These are phyloP conservation scores for Ptychodera flava DNA, from an alignment of 35 echinoderm and acorn worm genomes.

Conservation along the genomic window DNA sequence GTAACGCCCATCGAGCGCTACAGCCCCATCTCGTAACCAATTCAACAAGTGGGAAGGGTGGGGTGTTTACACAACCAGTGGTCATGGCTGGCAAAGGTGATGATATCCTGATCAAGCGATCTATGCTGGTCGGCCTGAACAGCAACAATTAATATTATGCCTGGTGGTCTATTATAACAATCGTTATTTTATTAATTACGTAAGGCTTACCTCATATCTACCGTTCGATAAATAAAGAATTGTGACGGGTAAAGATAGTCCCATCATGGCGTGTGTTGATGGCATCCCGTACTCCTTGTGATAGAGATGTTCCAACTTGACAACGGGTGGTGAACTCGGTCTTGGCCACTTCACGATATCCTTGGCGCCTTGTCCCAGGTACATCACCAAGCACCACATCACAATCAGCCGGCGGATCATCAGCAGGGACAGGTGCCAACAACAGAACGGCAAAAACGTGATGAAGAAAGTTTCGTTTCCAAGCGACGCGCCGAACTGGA, in stretches of 20 bases:
- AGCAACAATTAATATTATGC: too few relatives aligned
- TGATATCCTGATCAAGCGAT: too few relatives aligned
- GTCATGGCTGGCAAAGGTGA: too few relatives aligned
- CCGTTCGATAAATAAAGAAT: conserved; percentile 55
- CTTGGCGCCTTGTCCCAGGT: conserved; percentile 83
- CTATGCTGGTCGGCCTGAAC: too few relatives aligned
- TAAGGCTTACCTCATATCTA: conserved; percentile 54
- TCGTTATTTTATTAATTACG: too few relatives aligned
- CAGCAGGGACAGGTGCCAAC: conserved; percentile 60
- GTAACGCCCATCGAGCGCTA: too few relatives aligned
- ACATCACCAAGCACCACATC: conserved; percentile 81
- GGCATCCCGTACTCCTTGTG: conserved; percentile 95
- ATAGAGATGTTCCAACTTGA: conserved; percentile 74
- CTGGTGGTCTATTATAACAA: too few relatives aligned
- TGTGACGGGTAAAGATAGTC: conserved; percentile 77
- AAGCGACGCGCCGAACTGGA: conserved; percentile 59
- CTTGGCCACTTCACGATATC: conserved; percentile 91
- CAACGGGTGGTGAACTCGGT: conserved; percentile 71
- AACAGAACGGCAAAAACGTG: conserved; percentile 69
- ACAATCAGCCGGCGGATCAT: conserved; percentile 58
- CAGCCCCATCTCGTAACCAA: too few relatives aligned
- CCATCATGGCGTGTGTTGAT: conserved; percentile 98
- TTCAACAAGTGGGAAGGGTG: too few relatives aligned
- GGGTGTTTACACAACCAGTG: too few relatives aligned
- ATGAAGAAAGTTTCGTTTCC: conserved; percentile 90